phyloP scores from a whole-genome alignment of 2,113 vertebrate species.

The Callorhinus ursinus region DNA sequence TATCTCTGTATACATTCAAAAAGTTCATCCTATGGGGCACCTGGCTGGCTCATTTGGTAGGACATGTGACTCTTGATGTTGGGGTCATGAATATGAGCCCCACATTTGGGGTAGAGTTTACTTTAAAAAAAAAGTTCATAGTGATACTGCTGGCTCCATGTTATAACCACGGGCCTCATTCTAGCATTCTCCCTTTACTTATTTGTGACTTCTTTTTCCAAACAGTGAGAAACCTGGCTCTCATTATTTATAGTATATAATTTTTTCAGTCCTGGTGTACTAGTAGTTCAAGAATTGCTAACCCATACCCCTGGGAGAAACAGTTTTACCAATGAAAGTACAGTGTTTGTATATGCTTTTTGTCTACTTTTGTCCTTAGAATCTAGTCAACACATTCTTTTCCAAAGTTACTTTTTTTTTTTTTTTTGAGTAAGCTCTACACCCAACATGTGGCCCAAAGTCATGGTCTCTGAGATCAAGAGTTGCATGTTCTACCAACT shows the following conservation, averaged over 20 bases:
- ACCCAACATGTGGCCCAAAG: not conserved
- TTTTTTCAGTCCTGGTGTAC: not conserved
- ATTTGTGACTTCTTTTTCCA: conserved; percentile 23
- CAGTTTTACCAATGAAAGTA: not conserved
- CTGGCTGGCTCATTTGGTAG: not conserved
- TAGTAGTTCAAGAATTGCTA: not conserved
- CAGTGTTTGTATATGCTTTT: not conserved
- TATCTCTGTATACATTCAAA: not conserved
- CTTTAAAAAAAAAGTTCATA: not conserved
- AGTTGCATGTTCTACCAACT: not conserved
- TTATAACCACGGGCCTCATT: not conserved
- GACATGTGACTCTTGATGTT: not conserved
- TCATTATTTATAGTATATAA: not conserved
- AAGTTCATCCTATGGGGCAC: not conserved
- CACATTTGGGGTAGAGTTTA: not conserved
- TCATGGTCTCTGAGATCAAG: not conserved
- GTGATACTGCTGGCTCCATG: not conserved
- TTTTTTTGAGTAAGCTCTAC: not conserved
- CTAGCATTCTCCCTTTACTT: not conserved
- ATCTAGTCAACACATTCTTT: not conserved
- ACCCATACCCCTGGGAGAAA: not conserved
- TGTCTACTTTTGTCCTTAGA: not conserved
- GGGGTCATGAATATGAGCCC: not conserved
- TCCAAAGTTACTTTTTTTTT: not conserved
- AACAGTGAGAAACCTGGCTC: not conserved